Conservation (phyloP, 2,888 invertebrate genomes). For the Standfussiana lucernea region DNA sequence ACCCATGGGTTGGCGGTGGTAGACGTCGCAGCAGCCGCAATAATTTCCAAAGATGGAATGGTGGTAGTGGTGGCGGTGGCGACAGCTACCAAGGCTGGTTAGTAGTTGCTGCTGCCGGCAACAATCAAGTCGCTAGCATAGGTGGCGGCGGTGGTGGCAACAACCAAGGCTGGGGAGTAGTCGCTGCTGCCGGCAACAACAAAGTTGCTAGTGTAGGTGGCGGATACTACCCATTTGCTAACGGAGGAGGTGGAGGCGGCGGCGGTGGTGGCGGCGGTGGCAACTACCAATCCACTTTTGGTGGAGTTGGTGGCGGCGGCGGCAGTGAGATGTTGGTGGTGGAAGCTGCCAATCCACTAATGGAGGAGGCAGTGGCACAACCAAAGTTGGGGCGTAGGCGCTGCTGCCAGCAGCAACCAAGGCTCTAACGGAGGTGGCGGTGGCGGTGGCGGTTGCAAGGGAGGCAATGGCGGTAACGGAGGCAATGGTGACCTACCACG, state of each 20-base stretch:
- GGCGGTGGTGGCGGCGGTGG: background rate
- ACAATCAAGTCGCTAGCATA: too few relatives aligned
- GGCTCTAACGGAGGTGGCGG: background rate
- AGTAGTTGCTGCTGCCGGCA: too few relatives aligned
- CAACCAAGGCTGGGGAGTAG: background rate
- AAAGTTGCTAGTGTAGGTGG: background rate
- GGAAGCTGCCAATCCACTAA: background rate
- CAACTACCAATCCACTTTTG: background rate
- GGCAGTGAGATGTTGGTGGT: too few relatives aligned
- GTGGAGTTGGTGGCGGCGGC: background rate
- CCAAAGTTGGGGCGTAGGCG: background rate
- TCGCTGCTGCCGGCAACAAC: background rate
- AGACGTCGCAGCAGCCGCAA: background rate
- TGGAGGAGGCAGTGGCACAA: background rate
- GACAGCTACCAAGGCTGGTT: background rate
- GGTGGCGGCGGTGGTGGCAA: background rate
- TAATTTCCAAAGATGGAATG: background rate
- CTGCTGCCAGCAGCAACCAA: background rate
- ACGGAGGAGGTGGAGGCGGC: background rate
- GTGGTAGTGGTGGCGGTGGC: too few relatives aligned
- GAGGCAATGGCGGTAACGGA: background rate
- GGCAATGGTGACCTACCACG: background rate
- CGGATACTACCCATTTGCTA: background rate
- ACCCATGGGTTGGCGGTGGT: background rate
- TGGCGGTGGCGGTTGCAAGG: background rate